These are phyloP conservation scores for Papilio machaon DNA, from an alignment of 1,140 invertebrate species.

Conservation along the genomic window DNA sequence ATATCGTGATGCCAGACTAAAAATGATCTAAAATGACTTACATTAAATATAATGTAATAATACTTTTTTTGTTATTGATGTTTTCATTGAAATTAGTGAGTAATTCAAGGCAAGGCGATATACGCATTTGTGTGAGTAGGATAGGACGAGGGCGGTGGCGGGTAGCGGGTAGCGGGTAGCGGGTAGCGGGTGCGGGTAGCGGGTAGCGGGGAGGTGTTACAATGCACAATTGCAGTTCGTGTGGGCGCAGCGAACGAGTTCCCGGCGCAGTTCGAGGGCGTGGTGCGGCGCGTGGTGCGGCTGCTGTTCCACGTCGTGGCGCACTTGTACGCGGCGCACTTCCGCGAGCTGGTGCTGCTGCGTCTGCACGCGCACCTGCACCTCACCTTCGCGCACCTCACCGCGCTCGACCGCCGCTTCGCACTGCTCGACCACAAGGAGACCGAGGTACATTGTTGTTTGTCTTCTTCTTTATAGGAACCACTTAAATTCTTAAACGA, in stretches of 20 bases:
- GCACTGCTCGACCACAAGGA: conserved; percentile 97
- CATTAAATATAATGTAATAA: no score
- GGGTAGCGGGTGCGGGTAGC: no score
- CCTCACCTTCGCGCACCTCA: conserved; percentile 98
- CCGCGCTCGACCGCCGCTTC: conserved; percentile 92
- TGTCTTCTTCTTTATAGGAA: not conserved
- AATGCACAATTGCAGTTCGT: not conserved
- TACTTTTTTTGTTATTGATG: no score
- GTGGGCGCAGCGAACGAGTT: conserved; percentile 93
- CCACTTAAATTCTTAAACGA: no score
- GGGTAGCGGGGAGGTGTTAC: not conserved
- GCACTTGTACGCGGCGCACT: conserved; percentile 99
- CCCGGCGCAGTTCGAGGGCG: conserved; percentile 95
- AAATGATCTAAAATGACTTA: no score
- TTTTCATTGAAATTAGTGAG: no score
- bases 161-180: no score
- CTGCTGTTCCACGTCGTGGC: conserved; percentile 98
- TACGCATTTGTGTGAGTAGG: no score
- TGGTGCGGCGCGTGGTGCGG: conserved; percentile 97
- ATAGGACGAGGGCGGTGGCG: no score
- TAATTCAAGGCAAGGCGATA: no score
- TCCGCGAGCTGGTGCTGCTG: conserved; percentile 95
- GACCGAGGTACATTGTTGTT: conserved; percentile 87
- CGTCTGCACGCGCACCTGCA: conserved; percentile 97
- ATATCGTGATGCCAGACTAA: no score